A percentile compares a stretch with the other conserved stretches of the same genome.
phyloP scores from a whole-genome alignment of 1,140 invertebrate genomes.

The Drosophila neocordata region DNA sequence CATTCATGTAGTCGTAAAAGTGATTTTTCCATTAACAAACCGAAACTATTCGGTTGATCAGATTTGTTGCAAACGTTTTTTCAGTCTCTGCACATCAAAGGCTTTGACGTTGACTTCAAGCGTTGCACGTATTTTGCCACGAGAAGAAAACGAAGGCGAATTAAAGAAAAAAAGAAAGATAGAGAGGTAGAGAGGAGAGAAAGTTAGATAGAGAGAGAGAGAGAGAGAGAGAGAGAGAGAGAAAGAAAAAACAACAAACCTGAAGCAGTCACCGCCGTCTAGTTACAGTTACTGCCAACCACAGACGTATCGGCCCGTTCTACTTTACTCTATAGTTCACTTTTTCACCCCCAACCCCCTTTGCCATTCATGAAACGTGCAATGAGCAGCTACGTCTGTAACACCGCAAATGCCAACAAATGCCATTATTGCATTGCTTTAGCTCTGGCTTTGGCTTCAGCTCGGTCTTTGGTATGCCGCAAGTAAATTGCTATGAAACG shows the following conservation, averaged over 20 bases:
- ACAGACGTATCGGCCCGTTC: slow-evolving; percentile 25
- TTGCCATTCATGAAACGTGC: slow-evolving; percentile 56
- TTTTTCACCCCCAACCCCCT: not conserved
- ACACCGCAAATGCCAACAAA: slow-evolving; percentile 53
- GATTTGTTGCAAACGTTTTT: slow-evolving; percentile 28
- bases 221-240: slow-evolving; percentile 40
- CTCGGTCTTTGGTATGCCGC: slow-evolving; percentile 53
- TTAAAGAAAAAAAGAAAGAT: slow-evolving; percentile 10
- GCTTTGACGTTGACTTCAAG: slow-evolving; percentile 37
- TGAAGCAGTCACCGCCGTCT: slow-evolving; percentile 39
- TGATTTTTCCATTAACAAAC: not conserved
- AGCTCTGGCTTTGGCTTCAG: slow-evolving; percentile 19
- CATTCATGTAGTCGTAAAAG: slow-evolving; percentile 16
- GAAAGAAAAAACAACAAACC: slow-evolving; percentile 34
- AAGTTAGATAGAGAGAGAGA: slow-evolving; percentile 15
- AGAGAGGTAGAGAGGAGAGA: slow-evolving; percentile 38
- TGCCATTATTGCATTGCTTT: slow-evolving; percentile 63
- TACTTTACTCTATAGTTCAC: not conserved
- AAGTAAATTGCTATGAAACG: slow-evolving; percentile 76
- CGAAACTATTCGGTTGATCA: slow-evolving; percentile 5
- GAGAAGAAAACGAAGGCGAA: slow-evolving; percentile 3
- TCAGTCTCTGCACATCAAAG: slow-evolving; percentile 40
- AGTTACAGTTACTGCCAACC: slow-evolving; percentile 58
- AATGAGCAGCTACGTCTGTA: slow-evolving; percentile 60
- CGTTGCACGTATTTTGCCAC: slow-evolving; percentile 40